phyloP scores from a whole-genome alignment of 2,888 invertebrate genomes.

The Antheraea yamamai region DNA sequence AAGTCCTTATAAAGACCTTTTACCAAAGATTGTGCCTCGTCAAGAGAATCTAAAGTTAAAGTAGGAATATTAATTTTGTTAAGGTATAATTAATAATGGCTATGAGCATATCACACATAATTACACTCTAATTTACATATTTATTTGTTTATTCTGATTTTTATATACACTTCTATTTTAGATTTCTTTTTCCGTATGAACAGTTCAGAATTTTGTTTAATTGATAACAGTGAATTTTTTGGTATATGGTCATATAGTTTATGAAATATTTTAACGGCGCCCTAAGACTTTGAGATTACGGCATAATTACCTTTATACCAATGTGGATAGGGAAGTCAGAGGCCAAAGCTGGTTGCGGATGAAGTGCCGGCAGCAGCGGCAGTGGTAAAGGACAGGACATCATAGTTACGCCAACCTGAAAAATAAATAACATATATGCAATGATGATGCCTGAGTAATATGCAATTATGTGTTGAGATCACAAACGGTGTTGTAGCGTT shows the following conservation, averaged over 20 bases:
- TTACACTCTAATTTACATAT: neutral
- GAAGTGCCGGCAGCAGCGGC: conserved; percentile 84
- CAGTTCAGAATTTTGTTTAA: neutral
- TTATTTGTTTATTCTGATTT: neutral
- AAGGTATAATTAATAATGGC: neutral
- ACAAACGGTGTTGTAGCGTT: neutral
- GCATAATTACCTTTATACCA: conserved; percentile 83
- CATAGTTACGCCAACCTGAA: conserved; percentile 81
- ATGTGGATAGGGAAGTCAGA: conserved; percentile 85
- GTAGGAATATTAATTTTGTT: neutral
- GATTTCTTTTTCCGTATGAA: neutral
- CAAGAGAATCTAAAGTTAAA: neutral
- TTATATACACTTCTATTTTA: neutral
- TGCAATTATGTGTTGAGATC: neutral
- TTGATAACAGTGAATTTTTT: neutral
- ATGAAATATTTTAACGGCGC: neutral
- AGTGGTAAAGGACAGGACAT: conserved; percentile 86
- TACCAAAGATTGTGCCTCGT: neutral
- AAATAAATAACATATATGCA: conserved; percentile 18
- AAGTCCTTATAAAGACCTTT: neutral
- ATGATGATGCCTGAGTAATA: neutral
- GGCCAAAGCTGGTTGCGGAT: conserved; percentile 80
- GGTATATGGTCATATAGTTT: neutral
- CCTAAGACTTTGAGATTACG: neutral
- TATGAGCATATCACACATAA: neutral